Conservation (phyloP, 2,113 vertebrate genomes). For the Cathartes aura region DNA sequence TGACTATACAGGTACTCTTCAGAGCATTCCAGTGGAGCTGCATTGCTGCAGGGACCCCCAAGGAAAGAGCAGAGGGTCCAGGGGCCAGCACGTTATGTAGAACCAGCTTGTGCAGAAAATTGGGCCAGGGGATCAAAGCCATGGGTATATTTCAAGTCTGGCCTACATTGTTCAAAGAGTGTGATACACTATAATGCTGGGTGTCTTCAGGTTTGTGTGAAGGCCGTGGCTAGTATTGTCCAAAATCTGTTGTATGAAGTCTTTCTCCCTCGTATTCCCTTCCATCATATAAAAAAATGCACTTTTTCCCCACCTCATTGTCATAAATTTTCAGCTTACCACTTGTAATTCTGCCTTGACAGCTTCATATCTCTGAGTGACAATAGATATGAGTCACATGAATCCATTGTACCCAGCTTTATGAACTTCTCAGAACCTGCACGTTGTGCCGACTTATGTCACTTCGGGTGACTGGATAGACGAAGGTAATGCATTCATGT, state of each 20-base stretch:
- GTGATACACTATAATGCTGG: neutral
- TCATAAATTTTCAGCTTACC: neutral
- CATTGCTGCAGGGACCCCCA: neutral
- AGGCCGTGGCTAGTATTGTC: accelerated
- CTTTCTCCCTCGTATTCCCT: neutral
- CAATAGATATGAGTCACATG: neutral
- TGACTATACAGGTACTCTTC: neutral
- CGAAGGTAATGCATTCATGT: neutral
- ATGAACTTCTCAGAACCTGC: neutral
- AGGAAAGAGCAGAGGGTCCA: accelerated
- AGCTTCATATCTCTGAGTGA: neutral
- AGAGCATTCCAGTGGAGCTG: neutral
- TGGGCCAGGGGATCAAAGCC: neutral
- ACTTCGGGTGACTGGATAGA: neutral
- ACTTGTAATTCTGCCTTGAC: neutral
- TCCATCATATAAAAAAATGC: neutral
- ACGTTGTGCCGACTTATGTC: neutral
- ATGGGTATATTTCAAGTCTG: neutral
- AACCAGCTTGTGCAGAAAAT: neutral
- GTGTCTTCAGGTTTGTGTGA: neutral
- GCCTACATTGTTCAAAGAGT: neutral
- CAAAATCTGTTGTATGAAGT: neutral
- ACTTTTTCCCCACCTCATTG: neutral
- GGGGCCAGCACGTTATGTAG: accelerated
- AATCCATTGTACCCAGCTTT: neutral